Base-by-base conservation (phyloP, 2,797 vertebrate species). In the Decapterus maruadsi region DNA sequence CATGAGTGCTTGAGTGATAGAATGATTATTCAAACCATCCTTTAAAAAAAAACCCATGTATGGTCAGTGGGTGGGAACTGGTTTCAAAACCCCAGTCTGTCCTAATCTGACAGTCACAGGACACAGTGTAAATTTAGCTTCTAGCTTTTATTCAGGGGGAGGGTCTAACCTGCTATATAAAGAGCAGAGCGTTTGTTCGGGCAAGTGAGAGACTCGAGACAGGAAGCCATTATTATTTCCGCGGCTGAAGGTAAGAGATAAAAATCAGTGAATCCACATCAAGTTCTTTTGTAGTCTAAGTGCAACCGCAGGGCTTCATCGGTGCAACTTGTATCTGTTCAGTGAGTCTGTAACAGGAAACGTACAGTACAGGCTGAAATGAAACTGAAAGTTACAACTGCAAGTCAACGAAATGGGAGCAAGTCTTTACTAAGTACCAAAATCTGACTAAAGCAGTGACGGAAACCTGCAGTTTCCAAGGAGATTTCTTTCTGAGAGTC, bases 171-270 rank as follows among this genome's bases (percentile, higher is more conserved):
- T 59, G 2, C 13, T 1, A 1, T 70, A 87, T 86, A 84, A 87
- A 85, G 16, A 68, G 48, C 0, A 0, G 19, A 16, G 17, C 1
- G 3, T 36, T 19, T 48, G 19, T 61, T 71, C 46, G 17, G 56
- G 53, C 6, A 75, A 65, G 75, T 74, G 46, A 0, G 13, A 46
- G 29, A 6, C 45, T 19, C 36, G 31, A 20, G 14, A 72, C 42
- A 72, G 72, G 51, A 81, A 72, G 51, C 16, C 8, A 36, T 14
- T 34, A 1, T 40, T 78, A 29, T 4, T 61, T 72, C n/a, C 7
- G 16, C 6, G n/a, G 2, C 20, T 50, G 13, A 88, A 80, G 78
- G 93, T 92, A 90, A 91, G 87, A 12, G 14, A 4, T 56, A 4
- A 20, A 0, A 26, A 38, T 29, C 42, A 29, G 4, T 34, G 8